Percentiles rank a stretch among this genome's conserved stretches.
phyloP scores from a whole-genome alignment of 2,888 invertebrate genomes.

The Ditylenchus weischeri region DNA sequence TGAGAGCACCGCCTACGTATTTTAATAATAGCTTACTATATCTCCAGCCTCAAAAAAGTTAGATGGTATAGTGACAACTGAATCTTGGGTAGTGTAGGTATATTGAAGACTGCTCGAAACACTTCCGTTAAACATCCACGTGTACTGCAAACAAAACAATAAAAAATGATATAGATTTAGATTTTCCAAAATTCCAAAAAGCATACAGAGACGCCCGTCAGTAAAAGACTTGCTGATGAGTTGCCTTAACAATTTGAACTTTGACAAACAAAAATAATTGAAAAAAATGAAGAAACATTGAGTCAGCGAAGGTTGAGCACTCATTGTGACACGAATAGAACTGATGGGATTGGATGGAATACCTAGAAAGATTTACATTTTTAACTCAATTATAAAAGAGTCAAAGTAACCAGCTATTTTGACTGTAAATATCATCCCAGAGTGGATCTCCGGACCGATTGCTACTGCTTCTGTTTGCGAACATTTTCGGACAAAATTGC shows the following conservation, averaged over 20 bases:
- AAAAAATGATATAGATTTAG: too few relatives aligned
- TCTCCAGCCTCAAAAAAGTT: too few relatives aligned
- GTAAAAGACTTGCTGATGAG: background rate
- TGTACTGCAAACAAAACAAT: too few relatives aligned
- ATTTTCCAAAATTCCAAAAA: background rate
- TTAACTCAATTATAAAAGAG: too few relatives aligned
- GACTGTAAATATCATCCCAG: background rate
- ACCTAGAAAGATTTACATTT: background rate
- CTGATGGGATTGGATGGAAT: background rate
- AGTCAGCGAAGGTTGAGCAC: slow-evolving; percentile 1
- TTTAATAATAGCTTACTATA: too few relatives aligned
- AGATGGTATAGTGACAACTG: too few relatives aligned
- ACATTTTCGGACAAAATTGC: slow-evolving; percentile 6
- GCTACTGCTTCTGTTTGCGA: slow-evolving; percentile 4
- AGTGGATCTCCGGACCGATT: background rate
- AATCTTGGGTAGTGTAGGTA: too few relatives aligned
- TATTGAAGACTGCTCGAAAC: too few relatives aligned
- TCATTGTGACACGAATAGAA: slow-evolving; percentile 8
- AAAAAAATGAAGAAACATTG: background rate
- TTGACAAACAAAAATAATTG: too few relatives aligned
- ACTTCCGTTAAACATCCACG: too few relatives aligned
- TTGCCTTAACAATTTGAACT: too few relatives aligned
- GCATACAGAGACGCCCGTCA: background rate
- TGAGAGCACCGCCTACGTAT: too few relatives aligned
- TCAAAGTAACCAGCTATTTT: background rate